These are phyloP conservation scores for Enteromius trimaculatus DNA, from an alignment of 2,797 vertebrate species.

Conservation along the genomic window DNA sequence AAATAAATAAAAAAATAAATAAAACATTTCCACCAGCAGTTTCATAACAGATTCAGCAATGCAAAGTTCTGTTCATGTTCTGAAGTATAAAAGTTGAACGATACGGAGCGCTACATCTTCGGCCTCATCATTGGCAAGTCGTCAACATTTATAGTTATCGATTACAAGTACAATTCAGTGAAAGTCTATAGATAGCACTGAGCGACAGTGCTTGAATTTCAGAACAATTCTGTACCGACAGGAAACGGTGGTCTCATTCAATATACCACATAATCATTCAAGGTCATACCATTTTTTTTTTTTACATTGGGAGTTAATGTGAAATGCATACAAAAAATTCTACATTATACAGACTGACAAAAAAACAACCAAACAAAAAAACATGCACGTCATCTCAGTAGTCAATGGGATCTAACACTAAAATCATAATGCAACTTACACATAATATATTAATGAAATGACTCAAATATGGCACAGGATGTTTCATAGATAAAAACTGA, in stretches of 20 bases:
- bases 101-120: conserved; percentile 40
- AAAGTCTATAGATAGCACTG: conserved; percentile 21
- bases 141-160: conserved; percentile 21
- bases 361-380: conserved; percentile 13
- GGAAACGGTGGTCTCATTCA: conserved; percentile 24
- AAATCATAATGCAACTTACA: conserved; percentile 56
- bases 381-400: conserved; percentile 45
- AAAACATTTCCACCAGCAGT: conserved; percentile 34
- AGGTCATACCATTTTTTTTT: conserved; percentile 23
- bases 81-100: conserved; percentile 34
- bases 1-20: conserved; percentile 44
- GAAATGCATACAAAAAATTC: conserved; percentile 29
- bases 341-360: conserved; percentile 1
- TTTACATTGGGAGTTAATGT: conserved; percentile 23
- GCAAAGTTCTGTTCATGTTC: conserved; percentile 19
- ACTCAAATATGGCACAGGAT: conserved; percentile 47
- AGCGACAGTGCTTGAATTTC: neutral
- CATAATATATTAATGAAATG: conserved; percentile 43
- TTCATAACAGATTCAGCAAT: conserved; percentile 5
- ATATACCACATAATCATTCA: conserved; percentile 34
- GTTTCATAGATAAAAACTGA: conserved; percentile 22
- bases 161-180: conserved; percentile 36
- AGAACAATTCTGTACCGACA: conserved; percentile 29
- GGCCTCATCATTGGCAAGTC: conserved; percentile 18
- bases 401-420: conserved; percentile 35